These are phyloP conservation scores for Drosophila nigromelanica DNA, from an alignment of 1,140 invertebrate species.

Conservation along the genomic window DNA sequence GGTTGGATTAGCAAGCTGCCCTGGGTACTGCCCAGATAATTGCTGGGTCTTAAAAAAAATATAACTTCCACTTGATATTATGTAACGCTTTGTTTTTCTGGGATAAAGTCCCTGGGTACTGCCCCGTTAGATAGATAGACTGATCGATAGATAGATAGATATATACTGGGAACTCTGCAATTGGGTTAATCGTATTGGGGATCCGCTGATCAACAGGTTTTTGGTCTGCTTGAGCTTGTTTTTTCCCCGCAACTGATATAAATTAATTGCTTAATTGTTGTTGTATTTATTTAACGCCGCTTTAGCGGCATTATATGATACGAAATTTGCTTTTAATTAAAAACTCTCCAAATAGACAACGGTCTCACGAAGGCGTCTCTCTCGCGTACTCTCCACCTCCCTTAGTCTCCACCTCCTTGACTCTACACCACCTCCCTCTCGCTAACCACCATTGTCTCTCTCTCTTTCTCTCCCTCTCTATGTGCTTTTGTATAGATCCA, in stretches of 20 bases:
- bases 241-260: slow-evolving; percentile 73
- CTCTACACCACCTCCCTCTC: slow-evolving; percentile 8
- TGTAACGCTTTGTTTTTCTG: neutral
- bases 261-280: slow-evolving; percentile 82
- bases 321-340: slow-evolving; percentile 79
- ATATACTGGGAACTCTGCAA: slow-evolving; percentile 30
- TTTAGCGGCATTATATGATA: slow-evolving; percentile 68
- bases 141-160: neutral
- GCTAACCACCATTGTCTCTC: neutral
- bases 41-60: neutral
- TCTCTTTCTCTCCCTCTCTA: neutral
- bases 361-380: slow-evolving; percentile 27
- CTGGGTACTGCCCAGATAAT: slow-evolving; percentile 4
- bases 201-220: slow-evolving; percentile 68
- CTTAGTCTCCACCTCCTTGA: neutral
- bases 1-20: no score
- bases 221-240: slow-evolving; percentile 58
- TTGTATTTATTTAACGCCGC: slow-evolving; percentile 21
- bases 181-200: slow-evolving; percentile 35
- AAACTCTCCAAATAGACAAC: slow-evolving; percentile 53
- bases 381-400: neutral
- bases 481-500: slow-evolving; percentile 42
- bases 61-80: neutral
- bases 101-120: slow-evolving; percentile 45
- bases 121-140: slow-evolving; percentile 25